A percentile compares a stretch with the other conserved stretches of the same genome.
Evolutionary conservation across 2,113 vertebrate genomes (phyloP).

Genomic region (Turnix velox): DNA sequence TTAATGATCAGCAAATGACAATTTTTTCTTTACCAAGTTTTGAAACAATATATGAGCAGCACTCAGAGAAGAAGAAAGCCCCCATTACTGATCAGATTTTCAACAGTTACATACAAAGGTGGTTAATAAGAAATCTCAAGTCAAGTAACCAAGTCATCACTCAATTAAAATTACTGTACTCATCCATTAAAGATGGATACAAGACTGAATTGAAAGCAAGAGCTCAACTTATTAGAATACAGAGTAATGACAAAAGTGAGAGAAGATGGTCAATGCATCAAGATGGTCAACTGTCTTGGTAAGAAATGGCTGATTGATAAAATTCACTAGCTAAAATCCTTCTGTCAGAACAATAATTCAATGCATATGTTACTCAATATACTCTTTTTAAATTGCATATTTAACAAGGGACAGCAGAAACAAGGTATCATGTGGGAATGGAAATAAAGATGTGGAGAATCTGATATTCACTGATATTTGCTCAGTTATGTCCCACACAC

Average conservation of each 20-base stretch:
- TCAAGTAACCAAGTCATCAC: not conserved
- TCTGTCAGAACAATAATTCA: not conserved
- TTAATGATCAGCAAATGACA: not conserved
- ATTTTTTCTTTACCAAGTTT: not conserved
- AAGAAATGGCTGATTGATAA: not conserved
- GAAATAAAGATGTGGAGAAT: not conserved
- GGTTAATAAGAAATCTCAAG: not conserved
- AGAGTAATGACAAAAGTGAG: not conserved
- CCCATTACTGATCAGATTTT: not conserved
- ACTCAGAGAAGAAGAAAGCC: not conserved
- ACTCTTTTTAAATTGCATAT: not conserved
- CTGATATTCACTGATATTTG: not conserved
- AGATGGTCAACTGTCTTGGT: not conserved
- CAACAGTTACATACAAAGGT: not conserved
- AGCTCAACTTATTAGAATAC: not conserved
- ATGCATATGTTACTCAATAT: not conserved
- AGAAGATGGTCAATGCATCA: not conserved
- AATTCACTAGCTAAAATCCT: not conserved
- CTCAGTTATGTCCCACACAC: not conserved
- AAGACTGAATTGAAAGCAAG: conserved; percentile 1
- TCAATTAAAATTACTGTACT: not conserved
- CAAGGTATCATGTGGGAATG: not conserved
- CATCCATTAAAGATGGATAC: not conserved
- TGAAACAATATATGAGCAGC: not conserved
- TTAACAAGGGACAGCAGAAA: not conserved